Percentiles rank a stretch among this genome's conserved stretches.
Conservation (phyloP, 2,888 invertebrate species). For the Eupithecia dodoneata region DNA sequence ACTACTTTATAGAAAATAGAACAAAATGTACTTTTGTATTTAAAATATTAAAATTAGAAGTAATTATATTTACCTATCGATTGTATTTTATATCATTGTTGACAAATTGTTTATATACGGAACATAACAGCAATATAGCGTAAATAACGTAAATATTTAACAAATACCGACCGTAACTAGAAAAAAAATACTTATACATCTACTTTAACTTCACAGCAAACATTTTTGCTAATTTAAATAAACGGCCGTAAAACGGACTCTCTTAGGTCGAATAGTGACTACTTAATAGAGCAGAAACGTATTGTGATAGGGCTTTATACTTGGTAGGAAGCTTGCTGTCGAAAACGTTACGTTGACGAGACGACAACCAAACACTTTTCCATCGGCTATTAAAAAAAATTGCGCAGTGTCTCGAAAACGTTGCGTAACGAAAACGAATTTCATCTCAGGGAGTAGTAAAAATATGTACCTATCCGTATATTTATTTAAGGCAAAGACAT, state of each 20-base stretch:
- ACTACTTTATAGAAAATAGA: not conserved
- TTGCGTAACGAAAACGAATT: conserved; percentile 6
- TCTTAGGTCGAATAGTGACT: conserved; percentile 30
- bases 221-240: conserved; percentile 27
- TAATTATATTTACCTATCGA: conserved; percentile 12
- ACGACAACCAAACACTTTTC: not conserved
- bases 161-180: not conserved
- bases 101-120: conserved; percentile 14
- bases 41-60: conserved; percentile 1
- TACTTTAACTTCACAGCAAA: conserved; percentile 19
- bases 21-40: conserved; percentile 7
- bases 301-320: not conserved
- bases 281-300: not conserved
- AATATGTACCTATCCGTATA: conserved; percentile 57
- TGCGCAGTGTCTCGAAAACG: not conserved
- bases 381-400: not conserved
- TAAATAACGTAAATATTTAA: conserved; percentile 12
- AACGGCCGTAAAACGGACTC: conserved; percentile 34
- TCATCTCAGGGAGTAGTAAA: not conserved
- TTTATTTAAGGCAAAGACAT: conserved; percentile 53
- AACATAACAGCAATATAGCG: not conserved
- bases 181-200: conserved; percentile 17
- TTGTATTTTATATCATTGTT: conserved; percentile 10
- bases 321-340: not conserved
- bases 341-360: not conserved